Percentiles rank a stretch among this genome's conserved stretches.
phyloP scores from a whole-genome alignment of 2,113 vertebrate genomes.

The Daphoenositta chrysoptera region DNA sequence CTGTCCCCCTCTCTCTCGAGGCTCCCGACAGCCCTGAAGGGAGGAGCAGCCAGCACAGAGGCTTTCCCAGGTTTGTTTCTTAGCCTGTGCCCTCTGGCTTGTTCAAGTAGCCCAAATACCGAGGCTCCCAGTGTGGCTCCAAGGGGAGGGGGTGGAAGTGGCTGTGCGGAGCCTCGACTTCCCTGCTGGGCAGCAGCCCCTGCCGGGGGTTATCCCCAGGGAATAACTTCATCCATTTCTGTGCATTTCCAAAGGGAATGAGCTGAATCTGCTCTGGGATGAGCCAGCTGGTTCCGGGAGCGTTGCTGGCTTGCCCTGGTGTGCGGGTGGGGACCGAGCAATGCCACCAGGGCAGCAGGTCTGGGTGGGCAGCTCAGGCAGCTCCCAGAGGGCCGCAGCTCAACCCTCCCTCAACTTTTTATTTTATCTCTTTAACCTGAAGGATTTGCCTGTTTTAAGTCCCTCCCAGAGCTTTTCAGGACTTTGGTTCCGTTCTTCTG shows the following conservation, averaged over 20 bases:
- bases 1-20: not conserved
- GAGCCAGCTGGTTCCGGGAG: not conserved
- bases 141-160: not conserved
- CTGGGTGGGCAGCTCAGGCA: not conserved
- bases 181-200: not conserved
- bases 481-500: not conserved
- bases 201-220: not conserved
- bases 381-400: not conserved
- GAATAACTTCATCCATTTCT: not conserved
- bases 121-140: not conserved
- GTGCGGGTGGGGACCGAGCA: rapidly evolving
- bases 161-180: not conserved
- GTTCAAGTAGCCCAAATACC: not conserved
- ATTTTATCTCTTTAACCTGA: not conserved
- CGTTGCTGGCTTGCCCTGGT: not conserved
- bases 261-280: not conserved
- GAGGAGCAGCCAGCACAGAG: not conserved
- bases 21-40: not conserved
- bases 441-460: not conserved
- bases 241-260: not conserved
- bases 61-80: not conserved
- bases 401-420: not conserved
- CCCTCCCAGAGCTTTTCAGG: not conserved
- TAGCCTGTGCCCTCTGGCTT: not conserved
- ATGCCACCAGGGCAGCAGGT: not conserved